Evolutionary conservation across 1,140 invertebrate genomes (phyloP).

Genomic region (Aleiodes sp.): DNA sequence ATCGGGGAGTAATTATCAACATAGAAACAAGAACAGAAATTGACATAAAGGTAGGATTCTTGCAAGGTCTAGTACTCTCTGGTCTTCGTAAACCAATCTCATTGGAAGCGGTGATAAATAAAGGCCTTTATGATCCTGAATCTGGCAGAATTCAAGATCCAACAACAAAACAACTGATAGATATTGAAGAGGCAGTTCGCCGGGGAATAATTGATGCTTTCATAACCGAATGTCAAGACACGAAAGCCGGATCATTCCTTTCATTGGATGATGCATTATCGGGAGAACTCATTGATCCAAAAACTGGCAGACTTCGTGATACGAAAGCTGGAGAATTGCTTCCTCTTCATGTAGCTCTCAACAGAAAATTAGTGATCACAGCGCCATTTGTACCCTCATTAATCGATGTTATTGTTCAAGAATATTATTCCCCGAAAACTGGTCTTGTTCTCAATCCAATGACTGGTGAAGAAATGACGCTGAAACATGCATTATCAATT

Average conservation of each 20-base stretch:
- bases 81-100: conserved; percentile 77
- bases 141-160: conserved; percentile 78
- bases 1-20: conserved; percentile 76
- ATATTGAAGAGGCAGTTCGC: conserved; percentile 79
- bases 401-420: conserved; percentile 79
- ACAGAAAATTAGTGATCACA: conserved; percentile 76
- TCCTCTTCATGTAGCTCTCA: conserved; percentile 75
- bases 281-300: conserved; percentile 74
- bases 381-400: conserved; percentile 76
- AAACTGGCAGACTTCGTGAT: conserved; percentile 74
- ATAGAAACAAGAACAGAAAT: conserved; percentile 74
- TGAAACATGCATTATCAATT: conserved; percentile 76
- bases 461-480: conserved; percentile 76
- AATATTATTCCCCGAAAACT: conserved; percentile 79
- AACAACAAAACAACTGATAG: conserved; percentile 74
- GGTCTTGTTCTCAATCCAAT: conserved; percentile 84
- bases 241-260: conserved; percentile 73
- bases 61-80: conserved; percentile 74
- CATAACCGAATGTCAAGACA: conserved; percentile 84
- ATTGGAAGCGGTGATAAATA: conserved; percentile 77
- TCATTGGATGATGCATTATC: conserved; percentile 76
- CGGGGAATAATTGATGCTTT: conserved; percentile 83
- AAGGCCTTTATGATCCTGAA: conserved; percentile 76
- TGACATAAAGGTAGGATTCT: conserved; percentile 76
- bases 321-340: conserved; percentile 74